Evolutionary conservation across 2,113 vertebrate genomes (phyloP), one percentile per base, ranked within the genome.

Genomic region (Indicator indicator): DNA sequence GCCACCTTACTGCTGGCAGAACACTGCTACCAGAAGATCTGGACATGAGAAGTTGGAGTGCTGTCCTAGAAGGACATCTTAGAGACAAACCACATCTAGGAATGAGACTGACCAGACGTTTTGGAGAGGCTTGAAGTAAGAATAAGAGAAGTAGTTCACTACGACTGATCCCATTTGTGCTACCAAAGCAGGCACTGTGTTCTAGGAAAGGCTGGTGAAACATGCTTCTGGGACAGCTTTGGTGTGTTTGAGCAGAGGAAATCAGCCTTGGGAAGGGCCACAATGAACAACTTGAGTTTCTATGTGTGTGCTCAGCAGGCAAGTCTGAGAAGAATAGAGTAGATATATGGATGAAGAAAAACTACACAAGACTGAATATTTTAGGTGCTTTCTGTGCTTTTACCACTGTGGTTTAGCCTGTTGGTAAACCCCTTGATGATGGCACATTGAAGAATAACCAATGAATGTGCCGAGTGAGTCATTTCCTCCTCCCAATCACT

Each of bases 391-490:
- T 56, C 42, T 82, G 28, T 5, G 4, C 12, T 48, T 9, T 55
- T 40, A 27, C 20, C 32, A 11, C 15, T 50, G 30, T 28, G 50
- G 20, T 80, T 73, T 62, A 70, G 18, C 59, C 64, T 77, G 32
- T 46, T 23, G 11, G 50, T 33, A 83, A 60, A 52, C 42, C 4
- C 46, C 23, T 21, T 16, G 1, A 20, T 21, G n/a, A 48, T 4
- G 26, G 9, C 0, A 0, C 5, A 2, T 17, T 69, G 64, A 59
- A 71, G 38, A 74, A 26, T 2, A 0, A 23, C 21, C 70, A 78
- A 19, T 60, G 67, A 74, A 40, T 33, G 71, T 79, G 18, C 20
- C 27, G 12, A 65, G 72, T 62, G 63, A 94, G 72, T 83, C 19
- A 72, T 68, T 93, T 94, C 63, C 88, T 83, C 75, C 42, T 78